These are phyloP conservation scores for Melanotaenia pygmaea DNA, from an alignment of 2,797 vertebrate genomes.

Conservation along the genomic window DNA sequence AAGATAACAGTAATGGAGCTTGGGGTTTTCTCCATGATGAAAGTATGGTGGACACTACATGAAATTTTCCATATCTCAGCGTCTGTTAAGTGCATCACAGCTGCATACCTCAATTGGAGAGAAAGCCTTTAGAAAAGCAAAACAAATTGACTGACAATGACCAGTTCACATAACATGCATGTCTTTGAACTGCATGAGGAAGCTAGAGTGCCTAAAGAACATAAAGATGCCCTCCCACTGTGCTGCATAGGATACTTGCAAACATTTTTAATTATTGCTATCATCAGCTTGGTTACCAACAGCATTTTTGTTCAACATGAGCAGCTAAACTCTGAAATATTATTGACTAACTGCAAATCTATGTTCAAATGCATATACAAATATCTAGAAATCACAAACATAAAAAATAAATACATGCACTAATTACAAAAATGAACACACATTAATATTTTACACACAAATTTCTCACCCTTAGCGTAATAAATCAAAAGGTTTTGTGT, in stretches of 20 bases:
- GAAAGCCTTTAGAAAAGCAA: neutral
- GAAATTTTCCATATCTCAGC: neutral
- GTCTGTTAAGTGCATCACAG: neutral
- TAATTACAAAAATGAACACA: no score
- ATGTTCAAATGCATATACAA: no score
- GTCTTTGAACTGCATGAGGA: neutral
- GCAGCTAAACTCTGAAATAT: no score
- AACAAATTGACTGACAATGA: neutral
- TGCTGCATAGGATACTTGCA: no score
- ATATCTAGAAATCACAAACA: no score
- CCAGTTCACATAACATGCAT: neutral
- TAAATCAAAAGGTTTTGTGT: no score
- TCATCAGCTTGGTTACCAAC: neutral
- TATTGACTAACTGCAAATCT: no score
- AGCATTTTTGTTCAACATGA: no score
- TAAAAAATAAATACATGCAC: no score
- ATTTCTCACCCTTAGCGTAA: no score
- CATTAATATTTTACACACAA: no score
- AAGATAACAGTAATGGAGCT: conserved; percentile 11
- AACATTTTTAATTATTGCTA: neutral
- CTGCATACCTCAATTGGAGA: neutral
- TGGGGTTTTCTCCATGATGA: conserved; percentile 7
- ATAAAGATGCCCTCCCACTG: neutral
- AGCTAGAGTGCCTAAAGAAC: neutral
- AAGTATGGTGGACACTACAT: neutral